Base-by-base conservation (phyloP, 1,140 invertebrate species). In the Hydropsyche tenuis region DNA sequence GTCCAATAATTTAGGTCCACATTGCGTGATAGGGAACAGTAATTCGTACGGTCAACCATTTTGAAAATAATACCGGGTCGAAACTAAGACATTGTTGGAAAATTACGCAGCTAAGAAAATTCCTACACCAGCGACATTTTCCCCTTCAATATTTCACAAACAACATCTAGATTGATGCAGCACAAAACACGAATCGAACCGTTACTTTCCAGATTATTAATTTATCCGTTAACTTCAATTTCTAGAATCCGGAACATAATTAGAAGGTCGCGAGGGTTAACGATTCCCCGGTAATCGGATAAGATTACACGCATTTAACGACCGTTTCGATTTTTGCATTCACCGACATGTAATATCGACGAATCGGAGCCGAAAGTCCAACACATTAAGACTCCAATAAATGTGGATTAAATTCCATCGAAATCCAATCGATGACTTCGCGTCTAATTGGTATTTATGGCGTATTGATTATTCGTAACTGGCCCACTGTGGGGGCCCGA, bases 1-100 rank as follows among this genome's bases (percentile, higher is more conserved):
- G 75, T 63, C 72, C 75, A 76, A 76, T 76, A 76, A 76, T 76
- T 76, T 76, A 76, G 69, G 68, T 76, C 68, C 51, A 64, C 60
- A 76, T 76, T 69, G 75, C 75, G 75, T 76, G 75, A 27, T 46
- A 18, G 56, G 12, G 27, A 72, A 75, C 43, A 75, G 16, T 75
- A 72, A 75, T 75, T 75, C 69, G 16, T 74, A 23, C 43, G 72
- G 68, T 62, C 75, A 71, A 70, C 75, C 72, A 76, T 76, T 73
- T 76, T 76, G 72, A 73, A 43, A 51, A 76, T 69, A 73, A 76
- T 76, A 60, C 63, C 72, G 42, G 30, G 43, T 60, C 63, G 65
- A 68, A 68, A 68, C 46, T 68, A 66, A 53, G 64, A 53, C 72
- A 73, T 73, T 73, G 72, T 73, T 68, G 63, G 65, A 68, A 68